These are phyloP conservation scores for Apodemia zela DNA, from an alignment of 2,888 invertebrate species.

Conservation along the genomic window DNA sequence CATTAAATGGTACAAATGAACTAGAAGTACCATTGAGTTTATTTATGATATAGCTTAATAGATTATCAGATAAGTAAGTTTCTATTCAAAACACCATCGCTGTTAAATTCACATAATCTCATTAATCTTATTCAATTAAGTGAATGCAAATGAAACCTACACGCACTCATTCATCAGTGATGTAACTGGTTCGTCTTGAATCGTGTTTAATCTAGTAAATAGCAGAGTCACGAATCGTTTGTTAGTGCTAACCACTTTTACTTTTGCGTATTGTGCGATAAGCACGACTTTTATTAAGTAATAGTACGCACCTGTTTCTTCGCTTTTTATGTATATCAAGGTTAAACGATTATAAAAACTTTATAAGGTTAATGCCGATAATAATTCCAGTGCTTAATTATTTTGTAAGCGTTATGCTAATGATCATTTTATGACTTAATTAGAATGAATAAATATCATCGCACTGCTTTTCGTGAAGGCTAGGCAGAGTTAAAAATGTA, in stretches of 20 bases:
- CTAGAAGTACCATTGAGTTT: no score
- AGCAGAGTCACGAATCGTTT: slow-evolving; percentile 2
- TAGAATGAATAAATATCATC: no score
- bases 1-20: no score
- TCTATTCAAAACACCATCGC: no score
- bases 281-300: slow-evolving; percentile 8
- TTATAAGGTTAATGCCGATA: slow-evolving; percentile 8
- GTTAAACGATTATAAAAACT: neutral
- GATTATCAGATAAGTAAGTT: no score
- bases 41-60: no score
- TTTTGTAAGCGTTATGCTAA: neutral
- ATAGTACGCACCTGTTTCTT: neutral
- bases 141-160: neutral
- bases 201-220: neutral
- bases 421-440: neutral
- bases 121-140: slow-evolving; percentile 2
- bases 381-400: neutral
- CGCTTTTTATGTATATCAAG: slow-evolving; percentile 3
- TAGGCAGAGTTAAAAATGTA: no score
- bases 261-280: slow-evolving; percentile 5
- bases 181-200: slow-evolving; percentile 8
- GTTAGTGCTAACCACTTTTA: slow-evolving; percentile 5
- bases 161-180: slow-evolving; percentile 4
- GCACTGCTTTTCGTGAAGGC: no score
- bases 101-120: neutral